These are phyloP conservation scores for Hofmannophila pseudospretella DNA, from an alignment of 2,888 invertebrate species.

Conservation along the genomic window DNA sequence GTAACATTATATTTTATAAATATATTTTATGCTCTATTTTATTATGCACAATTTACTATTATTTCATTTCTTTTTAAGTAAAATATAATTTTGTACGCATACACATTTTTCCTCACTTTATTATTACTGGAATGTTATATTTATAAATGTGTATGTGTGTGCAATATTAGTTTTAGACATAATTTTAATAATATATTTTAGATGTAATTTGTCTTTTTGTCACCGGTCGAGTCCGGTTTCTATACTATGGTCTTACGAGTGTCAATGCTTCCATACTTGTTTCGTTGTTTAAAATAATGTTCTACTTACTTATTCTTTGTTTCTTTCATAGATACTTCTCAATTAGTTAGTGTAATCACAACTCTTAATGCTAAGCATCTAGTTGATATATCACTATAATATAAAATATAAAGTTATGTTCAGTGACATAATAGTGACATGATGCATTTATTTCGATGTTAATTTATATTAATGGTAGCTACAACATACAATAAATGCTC, in stretches of 20 bases:
- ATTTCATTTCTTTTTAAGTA: slow-evolving; percentile 65
- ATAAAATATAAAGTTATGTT: slow-evolving; percentile 59
- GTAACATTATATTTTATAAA: slow-evolving; percentile 70
- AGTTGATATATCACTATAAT: slow-evolving; percentile 58
- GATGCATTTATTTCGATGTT: slow-evolving; percentile 77
- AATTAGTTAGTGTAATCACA: slow-evolving; percentile 74
- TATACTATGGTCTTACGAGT: slow-evolving; percentile 23
- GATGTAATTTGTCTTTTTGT: slow-evolving; percentile 38
- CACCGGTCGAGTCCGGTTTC: slow-evolving; percentile 23
- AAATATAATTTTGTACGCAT: slow-evolving; percentile 70
- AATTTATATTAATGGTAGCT: slow-evolving; percentile 75
- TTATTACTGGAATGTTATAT: slow-evolving; percentile 48
- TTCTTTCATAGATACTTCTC: slow-evolving; percentile 46
- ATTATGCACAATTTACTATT: slow-evolving; percentile 72
- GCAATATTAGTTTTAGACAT: slow-evolving; percentile 74
- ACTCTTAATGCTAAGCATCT: slow-evolving; percentile 63
- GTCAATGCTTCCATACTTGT: slow-evolving; percentile 60
- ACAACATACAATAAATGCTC: slow-evolving; percentile 71
- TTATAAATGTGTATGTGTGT: slow-evolving; percentile 77
- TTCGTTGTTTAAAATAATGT: slow-evolving; percentile 51
- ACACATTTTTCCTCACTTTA: slow-evolving; percentile 64
- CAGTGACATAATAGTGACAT: slow-evolving; percentile 73
- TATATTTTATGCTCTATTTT: slow-evolving; percentile 72
- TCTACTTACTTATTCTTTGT: slow-evolving; percentile 48
- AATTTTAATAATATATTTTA: slow-evolving; percentile 61